phyloP scores from a whole-genome alignment of 2,888 invertebrate genomes.

The Tenthredo distinguenda region DNA sequence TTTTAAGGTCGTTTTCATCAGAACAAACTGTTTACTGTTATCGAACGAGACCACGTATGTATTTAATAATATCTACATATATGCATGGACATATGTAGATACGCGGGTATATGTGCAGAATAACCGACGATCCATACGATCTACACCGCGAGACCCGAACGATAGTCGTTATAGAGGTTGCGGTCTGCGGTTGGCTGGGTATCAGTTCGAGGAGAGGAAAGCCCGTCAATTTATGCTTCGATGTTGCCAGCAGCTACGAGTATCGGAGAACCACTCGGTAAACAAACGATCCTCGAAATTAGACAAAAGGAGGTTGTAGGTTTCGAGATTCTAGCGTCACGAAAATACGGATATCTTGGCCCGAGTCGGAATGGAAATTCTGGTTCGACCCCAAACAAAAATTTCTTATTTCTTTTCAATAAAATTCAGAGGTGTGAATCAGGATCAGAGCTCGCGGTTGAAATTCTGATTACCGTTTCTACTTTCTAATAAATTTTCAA shows the following conservation, averaged over 20 bases:
- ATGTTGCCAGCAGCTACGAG: slow-evolving; percentile 35
- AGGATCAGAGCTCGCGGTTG: no score
- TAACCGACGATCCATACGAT: slow-evolving; percentile 27
- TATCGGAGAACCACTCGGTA: slow-evolving; percentile 42
- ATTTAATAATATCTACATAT: neutral
- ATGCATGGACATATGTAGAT: neutral
- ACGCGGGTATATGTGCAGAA: neutral
- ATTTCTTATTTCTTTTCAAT: no score
- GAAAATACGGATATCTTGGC: neutral
- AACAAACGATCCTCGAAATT: slow-evolving; percentile 49
- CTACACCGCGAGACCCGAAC: slow-evolving; percentile 25
- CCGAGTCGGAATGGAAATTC: neutral
- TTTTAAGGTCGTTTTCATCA: neutral
- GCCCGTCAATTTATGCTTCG: slow-evolving; percentile 51
- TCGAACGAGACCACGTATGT: neutral
- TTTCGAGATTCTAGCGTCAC: neutral
- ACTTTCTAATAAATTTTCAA: no score
- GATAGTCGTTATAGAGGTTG: slow-evolving; percentile 38
- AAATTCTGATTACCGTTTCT: no score
- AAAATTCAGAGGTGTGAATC: no score
- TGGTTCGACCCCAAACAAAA: no score
- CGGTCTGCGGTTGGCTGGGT: slow-evolving; percentile 44
- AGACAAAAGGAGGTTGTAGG: neutral
- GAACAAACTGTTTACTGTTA: neutral
- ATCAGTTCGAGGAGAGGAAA: slow-evolving; percentile 49